phyloP scores from a whole-genome alignment of 2,113 vertebrate species.

The Apaloderma vittatum region DNA sequence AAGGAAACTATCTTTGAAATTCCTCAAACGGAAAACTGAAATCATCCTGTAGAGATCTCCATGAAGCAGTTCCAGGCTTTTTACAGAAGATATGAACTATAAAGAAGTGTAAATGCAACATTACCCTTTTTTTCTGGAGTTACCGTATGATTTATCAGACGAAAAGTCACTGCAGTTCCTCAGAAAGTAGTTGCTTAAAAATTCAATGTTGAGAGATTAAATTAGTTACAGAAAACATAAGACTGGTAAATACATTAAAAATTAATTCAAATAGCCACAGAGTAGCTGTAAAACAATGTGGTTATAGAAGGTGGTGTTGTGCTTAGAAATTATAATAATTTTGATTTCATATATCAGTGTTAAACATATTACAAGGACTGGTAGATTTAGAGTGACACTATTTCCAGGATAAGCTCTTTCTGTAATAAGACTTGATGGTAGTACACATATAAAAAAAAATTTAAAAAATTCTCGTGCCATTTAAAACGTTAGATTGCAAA shows the following conservation, averaged over 20 bases:
- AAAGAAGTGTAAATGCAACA: neutral
- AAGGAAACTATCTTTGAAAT: constrained; percentile 25
- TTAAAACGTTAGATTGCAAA: neutral
- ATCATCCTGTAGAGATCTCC: neutral
- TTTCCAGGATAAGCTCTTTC: neutral
- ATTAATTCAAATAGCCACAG: neutral
- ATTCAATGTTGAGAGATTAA: neutral
- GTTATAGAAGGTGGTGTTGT: neutral
- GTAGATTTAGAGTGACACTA: neutral
- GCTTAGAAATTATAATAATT: neutral
- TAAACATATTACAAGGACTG: neutral
- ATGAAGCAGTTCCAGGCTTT: constrained; percentile 25
- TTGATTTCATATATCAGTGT: neutral
- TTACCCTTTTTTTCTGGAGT: constrained; percentile 20
- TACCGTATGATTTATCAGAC: constrained; percentile 6
- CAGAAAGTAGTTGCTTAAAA: neutral
- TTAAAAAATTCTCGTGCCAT: neutral
- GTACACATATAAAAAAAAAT: neutral
- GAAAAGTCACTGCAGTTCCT: constrained; percentile 6
- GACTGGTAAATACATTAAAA: neutral
- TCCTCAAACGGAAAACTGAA: constrained; percentile 11
- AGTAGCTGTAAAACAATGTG: neutral
- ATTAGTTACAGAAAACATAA: neutral
- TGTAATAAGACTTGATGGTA: neutral
- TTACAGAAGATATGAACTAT: constrained; percentile 11